Conservation (phyloP, 2,888 invertebrate genomes). For the Gastrophysa polygoni region DNA sequence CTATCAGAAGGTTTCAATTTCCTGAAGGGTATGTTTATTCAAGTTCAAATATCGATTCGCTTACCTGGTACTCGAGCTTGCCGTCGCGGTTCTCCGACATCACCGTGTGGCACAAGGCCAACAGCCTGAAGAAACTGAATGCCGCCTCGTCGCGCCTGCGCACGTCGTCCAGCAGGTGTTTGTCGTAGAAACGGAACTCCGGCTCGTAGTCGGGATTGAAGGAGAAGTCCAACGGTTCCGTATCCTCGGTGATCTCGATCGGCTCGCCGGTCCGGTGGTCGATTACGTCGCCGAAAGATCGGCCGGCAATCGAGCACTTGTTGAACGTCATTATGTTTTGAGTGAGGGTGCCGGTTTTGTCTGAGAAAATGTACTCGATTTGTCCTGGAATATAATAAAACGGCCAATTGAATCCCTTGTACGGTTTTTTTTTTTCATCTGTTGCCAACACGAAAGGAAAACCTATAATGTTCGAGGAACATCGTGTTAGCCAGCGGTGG, state of each 20-base stretch:
- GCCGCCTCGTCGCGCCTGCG: constrained; percentile 74
- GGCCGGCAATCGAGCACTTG: constrained; percentile 95
- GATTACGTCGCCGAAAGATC: constrained; percentile 89
- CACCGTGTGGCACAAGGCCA: constrained; percentile 97
- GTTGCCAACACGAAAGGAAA: too few relatives aligned
- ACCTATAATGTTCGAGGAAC: too few relatives aligned
- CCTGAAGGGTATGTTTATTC: neutral
- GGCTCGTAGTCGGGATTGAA: constrained; percentile 90
- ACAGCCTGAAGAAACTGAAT: constrained; percentile 83
- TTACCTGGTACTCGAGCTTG: constrained; percentile 71
- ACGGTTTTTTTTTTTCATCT: too few relatives aligned
- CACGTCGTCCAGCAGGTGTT: constrained; percentile 82
- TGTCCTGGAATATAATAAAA: constrained; percentile 67
- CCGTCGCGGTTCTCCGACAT: constrained; percentile 91
- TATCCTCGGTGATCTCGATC: constrained; percentile 81
- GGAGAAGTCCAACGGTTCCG: constrained; percentile 90
- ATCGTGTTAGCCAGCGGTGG: too few relatives aligned
- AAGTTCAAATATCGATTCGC: neutral
- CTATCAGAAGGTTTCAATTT: too few relatives aligned
- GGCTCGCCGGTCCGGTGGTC: constrained; percentile 88
- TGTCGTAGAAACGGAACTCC: constrained; percentile 94
- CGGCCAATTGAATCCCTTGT: neutral
- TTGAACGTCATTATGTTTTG: constrained; percentile 99
- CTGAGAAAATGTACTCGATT: constrained; percentile 99
- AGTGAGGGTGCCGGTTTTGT: constrained; percentile 98